Conservation (phyloP, 1,140 invertebrate species). For the Paraescarpia echinospica region DNA sequence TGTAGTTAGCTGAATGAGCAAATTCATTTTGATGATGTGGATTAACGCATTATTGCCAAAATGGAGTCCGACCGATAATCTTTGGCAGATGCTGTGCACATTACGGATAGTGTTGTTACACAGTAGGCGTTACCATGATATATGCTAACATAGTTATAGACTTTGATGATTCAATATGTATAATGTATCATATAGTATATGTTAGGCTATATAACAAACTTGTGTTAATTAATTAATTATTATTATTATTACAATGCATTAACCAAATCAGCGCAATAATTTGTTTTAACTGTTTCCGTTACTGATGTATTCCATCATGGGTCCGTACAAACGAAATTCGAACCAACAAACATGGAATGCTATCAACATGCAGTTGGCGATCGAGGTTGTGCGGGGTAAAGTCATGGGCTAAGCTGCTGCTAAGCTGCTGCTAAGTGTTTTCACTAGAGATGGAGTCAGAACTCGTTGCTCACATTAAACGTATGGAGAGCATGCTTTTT, state of each 20-base stretch:
- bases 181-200: not conserved
- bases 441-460: not conserved
- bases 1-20: not conserved
- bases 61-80: not conserved
- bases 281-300: not conserved
- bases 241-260: slow-evolving; percentile 17
- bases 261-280: not conserved
- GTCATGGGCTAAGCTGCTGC: not conserved
- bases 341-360: slow-evolving; percentile 8
- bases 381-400: not conserved
- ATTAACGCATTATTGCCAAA: not conserved
- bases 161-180: slow-evolving; percentile 7
- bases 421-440: not conserved
- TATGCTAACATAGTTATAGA: slow-evolving; percentile 12
- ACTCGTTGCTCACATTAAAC: not conserved
- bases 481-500: slow-evolving; percentile 16
- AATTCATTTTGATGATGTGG: not conserved
- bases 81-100: not conserved
- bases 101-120: slow-evolving; percentile 13
- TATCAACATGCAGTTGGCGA: slow-evolving; percentile 12
- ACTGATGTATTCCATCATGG: not conserved
- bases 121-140: not conserved
- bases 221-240: not conserved
- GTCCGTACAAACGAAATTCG: not conserved
- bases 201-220: slow-evolving; percentile 16